phyloP scores from a whole-genome alignment of 2,797 vertebrate species.

The Sebastiscus albofasciatus region DNA sequence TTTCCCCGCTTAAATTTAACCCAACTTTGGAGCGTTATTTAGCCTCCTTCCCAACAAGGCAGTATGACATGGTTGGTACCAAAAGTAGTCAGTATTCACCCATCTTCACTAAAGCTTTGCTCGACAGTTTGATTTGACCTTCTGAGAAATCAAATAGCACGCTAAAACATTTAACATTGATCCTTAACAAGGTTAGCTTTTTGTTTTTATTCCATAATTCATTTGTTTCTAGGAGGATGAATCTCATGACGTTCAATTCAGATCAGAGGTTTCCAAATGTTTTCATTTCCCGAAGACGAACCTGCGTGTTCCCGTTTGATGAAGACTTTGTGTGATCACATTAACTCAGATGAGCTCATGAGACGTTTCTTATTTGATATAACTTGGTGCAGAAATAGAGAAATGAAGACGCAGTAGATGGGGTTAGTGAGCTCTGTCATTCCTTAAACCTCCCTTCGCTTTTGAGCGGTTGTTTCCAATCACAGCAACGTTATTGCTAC shows the following conservation, averaged over 20 bases:
- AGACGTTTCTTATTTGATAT: neutral
- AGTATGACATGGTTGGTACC: too few relatives aligned
- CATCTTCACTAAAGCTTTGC: neutral
- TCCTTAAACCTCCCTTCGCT: neutral
- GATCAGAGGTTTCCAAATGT: constrained; percentile 9
- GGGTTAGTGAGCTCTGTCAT: neutral
- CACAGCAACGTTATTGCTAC: neutral
- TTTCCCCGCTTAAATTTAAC: fast-evolving
- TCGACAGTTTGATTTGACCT: constrained; percentile 1
- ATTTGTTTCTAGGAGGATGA: neutral
- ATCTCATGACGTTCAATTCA: neutral
- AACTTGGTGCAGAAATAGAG: constrained; percentile 14
- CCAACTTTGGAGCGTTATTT: too few relatives aligned
- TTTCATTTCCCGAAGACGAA: neutral
- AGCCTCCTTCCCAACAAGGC: too few relatives aligned
- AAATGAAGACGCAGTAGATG: neutral
- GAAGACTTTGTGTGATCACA: constrained; percentile 34
- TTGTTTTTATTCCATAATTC: neutral
- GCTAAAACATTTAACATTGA: neutral
- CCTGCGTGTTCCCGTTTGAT: constrained; percentile 11
- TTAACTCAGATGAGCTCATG: constrained; percentile 6
- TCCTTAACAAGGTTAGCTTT: neutral
- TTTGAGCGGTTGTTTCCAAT: neutral
- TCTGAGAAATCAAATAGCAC: neutral
- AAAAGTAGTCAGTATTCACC: neutral